Evolutionary conservation across 2,888 invertebrate species (phyloP), one percentile per base, ranked within the genome.

Genomic region (Erebia ligea): DNA sequence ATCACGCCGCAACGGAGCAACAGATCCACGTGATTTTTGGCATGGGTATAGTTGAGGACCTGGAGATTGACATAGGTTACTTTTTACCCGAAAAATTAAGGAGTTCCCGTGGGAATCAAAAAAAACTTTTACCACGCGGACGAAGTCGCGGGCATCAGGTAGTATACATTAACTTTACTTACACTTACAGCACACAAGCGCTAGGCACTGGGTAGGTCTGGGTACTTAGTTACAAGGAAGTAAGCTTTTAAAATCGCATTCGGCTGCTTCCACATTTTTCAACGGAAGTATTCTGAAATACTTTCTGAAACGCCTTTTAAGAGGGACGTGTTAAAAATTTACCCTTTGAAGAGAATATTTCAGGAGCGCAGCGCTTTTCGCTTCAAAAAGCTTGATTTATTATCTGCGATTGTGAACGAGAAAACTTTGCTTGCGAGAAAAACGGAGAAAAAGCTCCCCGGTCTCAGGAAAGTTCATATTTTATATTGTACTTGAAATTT

Each of bases 251-350:
- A 61, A 61, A 42, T 58, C 42, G 61, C 45, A 45, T 61, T 45
- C 61, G 19, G 45, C 10, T 42, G 45, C 45, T 61, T 61, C 45
- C 45, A 48, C 45, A 45, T 61, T 45, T 61, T 61, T 61, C 61
- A 61, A 61, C 45, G 11, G 11, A 61, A 45, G 42, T 11, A 45
- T 45, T 45, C 45, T 21, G 19, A 45, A 61, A 45, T 61, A 61
- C 61, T 61, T 61, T 17, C 17, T 61, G 61, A n/a, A 61, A 17
- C 40, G 61, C 42, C 61, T 61, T 61, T 61, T 61, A 61, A 61
- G 57, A 45, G 61, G 21, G 21, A 61, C 61, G 61, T 45, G 61
- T 21, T 45, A 19, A 45, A 61, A 45, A 45, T 45, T 6, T 45
- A 61, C 42, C 42, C 40, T 45, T 19, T 42, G 42, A 61, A 40